Evolutionary conservation across 2,888 invertebrate species (phyloP).

Genomic region (Scaptodrosophila latifasciaeformis): DNA sequence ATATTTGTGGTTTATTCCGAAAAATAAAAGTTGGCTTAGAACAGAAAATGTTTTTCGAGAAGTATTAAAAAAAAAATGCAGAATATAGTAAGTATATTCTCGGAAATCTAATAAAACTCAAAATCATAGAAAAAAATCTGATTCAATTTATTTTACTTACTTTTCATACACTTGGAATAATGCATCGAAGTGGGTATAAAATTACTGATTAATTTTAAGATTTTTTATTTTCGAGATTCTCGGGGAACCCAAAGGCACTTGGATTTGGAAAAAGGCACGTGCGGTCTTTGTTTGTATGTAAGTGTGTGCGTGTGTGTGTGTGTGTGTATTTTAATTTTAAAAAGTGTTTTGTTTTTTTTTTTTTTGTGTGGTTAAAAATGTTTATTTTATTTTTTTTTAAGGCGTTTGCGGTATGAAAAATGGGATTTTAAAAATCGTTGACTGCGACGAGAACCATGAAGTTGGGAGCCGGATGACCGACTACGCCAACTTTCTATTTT

Average conservation of each 20-base stretch:
- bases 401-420: slow-evolving; percentile 38
- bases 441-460: slow-evolving; percentile 55
- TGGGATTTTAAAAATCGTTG: slow-evolving; percentile 65
- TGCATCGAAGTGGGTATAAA: slow-evolving; percentile 15
- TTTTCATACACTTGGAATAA: slow-evolving; percentile 37
- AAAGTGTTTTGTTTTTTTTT: slow-evolving; percentile 13
- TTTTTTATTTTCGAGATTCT: slow-evolving; percentile 18
- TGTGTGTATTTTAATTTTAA: slow-evolving; percentile 21
- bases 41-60: too few species aligned
- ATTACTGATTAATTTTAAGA: slow-evolving; percentile 19
- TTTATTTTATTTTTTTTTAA: slow-evolving; percentile 11
- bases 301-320: slow-evolving; percentile 28
- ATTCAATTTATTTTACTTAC: slow-evolving; percentile 46
- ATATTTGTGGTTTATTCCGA: too few species aligned
- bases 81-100: too few species aligned
- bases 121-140: neutral
- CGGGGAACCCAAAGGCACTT: slow-evolving; percentile 57
- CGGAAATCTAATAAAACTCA: too few species aligned
- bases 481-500: slow-evolving; percentile 35
- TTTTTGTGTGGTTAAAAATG: slow-evolving; percentile 9
- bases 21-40: too few species aligned
- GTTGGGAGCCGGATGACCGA: slow-evolving; percentile 31
- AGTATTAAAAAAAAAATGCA: too few species aligned
- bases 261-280: slow-evolving; percentile 49
- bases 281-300: slow-evolving; percentile 12